phyloP scores from a whole-genome alignment of 2,888 invertebrate genomes.

The Amphiduros pacificus region DNA sequence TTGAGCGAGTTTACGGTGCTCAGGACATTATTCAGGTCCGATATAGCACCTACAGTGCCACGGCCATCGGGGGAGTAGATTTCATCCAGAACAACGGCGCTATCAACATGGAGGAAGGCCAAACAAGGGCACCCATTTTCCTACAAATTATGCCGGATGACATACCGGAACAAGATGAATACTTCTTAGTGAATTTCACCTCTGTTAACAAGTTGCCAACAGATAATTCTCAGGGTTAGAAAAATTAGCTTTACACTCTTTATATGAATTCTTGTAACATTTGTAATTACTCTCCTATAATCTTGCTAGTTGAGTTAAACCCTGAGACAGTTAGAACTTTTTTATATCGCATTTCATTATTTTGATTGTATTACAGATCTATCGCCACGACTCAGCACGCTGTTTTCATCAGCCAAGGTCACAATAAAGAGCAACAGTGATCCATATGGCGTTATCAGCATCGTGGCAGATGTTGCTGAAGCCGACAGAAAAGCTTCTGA shows the following conservation, averaged over 20 bases:
- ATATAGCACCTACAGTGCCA: constrained; percentile 39
- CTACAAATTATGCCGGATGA: constrained; percentile 46
- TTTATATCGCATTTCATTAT: too few relatives aligned
- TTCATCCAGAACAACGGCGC: constrained; percentile 36
- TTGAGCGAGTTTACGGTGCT: constrained; percentile 50
- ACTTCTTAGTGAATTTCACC: constrained; percentile 47
- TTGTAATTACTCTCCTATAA: too few relatives aligned
- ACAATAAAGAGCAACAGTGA: constrained; percentile 50
- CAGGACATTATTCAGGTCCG: constrained; percentile 41
- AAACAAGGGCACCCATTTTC: constrained; percentile 35
- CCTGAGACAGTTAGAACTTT: too few relatives aligned
- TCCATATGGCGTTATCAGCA: constrained; percentile 49
- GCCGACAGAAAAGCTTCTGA: constrained; percentile 13
- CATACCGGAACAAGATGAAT: constrained; percentile 47
- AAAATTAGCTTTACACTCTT: too few relatives aligned
- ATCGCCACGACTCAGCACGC: constrained; percentile 45
- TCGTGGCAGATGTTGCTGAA: constrained; percentile 18
- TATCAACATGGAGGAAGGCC: constrained; percentile 41
- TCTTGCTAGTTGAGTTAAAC: too few relatives aligned
- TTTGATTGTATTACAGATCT: too few relatives aligned
- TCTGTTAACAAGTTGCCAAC: constrained; percentile 47
- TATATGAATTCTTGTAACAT: too few relatives aligned
- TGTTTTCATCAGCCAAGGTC: constrained; percentile 36
- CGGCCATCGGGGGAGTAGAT: constrained; percentile 35
- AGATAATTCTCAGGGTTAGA: constrained; percentile 34